Conservation (phyloP, 2,113 vertebrate species). For the Galeopterus variegatus region DNA sequence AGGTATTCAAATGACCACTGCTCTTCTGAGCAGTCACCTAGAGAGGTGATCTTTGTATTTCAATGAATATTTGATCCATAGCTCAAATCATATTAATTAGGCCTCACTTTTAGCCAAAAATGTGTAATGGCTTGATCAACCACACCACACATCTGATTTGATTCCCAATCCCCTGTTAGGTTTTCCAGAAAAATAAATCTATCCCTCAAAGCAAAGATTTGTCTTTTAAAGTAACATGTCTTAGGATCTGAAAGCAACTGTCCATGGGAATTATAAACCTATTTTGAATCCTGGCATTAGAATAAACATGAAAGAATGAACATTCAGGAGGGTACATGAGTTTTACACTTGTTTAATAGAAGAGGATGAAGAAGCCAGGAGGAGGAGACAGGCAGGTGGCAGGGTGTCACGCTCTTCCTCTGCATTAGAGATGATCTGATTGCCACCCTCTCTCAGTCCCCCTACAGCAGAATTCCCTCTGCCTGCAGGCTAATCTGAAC, state of each 20-base stretch:
- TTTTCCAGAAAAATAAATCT: background rate
- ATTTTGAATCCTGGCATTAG: background rate
- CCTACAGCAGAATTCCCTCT: background rate
- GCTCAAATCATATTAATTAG: background rate
- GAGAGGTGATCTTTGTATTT: background rate
- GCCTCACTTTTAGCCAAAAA: slow-evolving; percentile 23
- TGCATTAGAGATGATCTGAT: background rate
- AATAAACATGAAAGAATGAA: background rate
- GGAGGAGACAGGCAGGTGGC: background rate
- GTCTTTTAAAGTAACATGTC: background rate
- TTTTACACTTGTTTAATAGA: background rate
- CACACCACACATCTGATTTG: background rate
- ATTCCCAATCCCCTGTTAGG: background rate
- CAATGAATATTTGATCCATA: background rate
- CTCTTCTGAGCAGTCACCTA: background rate
- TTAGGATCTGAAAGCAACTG: background rate
- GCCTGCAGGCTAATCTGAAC: no score
- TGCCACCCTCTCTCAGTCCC: fast-evolving
- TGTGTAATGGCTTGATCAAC: background rate
- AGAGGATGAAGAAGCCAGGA: background rate
- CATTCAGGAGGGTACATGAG: no score
- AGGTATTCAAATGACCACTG: background rate
- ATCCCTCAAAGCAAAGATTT: slow-evolving; percentile 48
- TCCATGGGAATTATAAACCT: background rate
- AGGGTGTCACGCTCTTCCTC: fast-evolving